These are phyloP conservation scores for Barypeithes pellucidus DNA, from an alignment of 2,888 invertebrate species.

Conservation along the genomic window DNA sequence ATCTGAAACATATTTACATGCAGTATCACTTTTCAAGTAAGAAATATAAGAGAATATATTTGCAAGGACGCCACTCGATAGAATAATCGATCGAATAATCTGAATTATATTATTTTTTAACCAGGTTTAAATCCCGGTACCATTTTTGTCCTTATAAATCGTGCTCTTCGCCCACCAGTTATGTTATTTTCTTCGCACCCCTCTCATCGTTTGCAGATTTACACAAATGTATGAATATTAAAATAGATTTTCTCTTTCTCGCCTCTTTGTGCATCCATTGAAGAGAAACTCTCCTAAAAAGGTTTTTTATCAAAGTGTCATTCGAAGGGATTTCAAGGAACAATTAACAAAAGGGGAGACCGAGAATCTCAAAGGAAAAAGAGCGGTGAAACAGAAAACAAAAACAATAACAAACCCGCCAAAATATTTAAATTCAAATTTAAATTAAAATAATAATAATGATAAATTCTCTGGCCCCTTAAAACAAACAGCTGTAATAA, in stretches of 20 bases:
- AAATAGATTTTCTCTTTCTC: constrained; percentile 34
- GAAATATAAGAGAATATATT: no score
- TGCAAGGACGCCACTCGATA: no score
- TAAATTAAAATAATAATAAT: constrained; percentile 16
- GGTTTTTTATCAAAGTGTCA: constrained; percentile 22
- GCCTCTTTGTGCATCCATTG: constrained; percentile 25
- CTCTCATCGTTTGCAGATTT: constrained; percentile 31
- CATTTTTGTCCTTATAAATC: neutral
- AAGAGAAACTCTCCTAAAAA: constrained; percentile 16
- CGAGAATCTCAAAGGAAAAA: neutral
- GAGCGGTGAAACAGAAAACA: constrained; percentile 17
- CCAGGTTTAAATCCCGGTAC: neutral
- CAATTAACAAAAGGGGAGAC: constrained; percentile 24
- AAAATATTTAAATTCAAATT: constrained; percentile 22
- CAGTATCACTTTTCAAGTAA: no score
- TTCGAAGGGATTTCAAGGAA: constrained; percentile 28
- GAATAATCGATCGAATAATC: no score
- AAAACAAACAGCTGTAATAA: neutral
- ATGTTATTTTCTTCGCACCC: constrained; percentile 1
- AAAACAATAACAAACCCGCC: constrained; percentile 20
- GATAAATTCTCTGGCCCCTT: neutral
- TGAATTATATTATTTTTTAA: no score
- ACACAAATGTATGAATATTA: constrained; percentile 41
- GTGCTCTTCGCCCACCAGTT: constrained; percentile 1
- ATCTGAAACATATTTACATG: no score